Evolutionary conservation across 2,797 vertebrate species (phyloP).

Genomic region (Pangasius sanitwongsei): DNA sequence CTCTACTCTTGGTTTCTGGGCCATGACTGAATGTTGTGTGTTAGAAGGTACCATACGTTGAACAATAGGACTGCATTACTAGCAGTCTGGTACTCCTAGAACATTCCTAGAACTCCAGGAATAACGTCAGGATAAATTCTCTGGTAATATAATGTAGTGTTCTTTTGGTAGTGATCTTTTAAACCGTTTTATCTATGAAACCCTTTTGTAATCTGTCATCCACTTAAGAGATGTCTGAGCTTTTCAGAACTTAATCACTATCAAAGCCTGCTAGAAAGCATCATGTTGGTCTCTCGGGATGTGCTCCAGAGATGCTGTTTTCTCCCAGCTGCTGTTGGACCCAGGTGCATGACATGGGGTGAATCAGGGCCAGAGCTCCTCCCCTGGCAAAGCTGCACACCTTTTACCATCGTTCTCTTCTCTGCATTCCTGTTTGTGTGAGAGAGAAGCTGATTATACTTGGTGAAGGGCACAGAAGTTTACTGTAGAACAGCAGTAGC

Average conservation of each 20-base stretch:
- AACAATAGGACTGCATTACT: background rate
- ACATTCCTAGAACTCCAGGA: background rate
- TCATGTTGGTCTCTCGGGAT: background rate
- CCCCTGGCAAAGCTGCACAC: slow-evolving; percentile 47
- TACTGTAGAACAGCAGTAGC: slow-evolving; percentile 7
- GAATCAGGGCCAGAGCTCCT: slow-evolving; percentile 43
- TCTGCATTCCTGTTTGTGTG: slow-evolving; percentile 34
- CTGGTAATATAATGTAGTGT: background rate
- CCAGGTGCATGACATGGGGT: slow-evolving; percentile 17
- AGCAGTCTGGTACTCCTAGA: background rate
- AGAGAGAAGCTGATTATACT: slow-evolving; percentile 33
- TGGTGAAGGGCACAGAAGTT: slow-evolving; percentile 22
- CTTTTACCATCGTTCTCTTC: slow-evolving; percentile 34
- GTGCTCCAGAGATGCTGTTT: slow-evolving; percentile 5
- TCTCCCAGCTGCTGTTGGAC: slow-evolving; percentile 27
- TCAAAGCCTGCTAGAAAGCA: background rate
- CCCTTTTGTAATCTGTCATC: background rate
- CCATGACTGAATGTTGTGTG: slow-evolving; percentile 25
- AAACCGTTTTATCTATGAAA: background rate
- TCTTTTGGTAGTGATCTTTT: background rate
- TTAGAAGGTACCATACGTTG: background rate
- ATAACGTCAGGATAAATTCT: background rate
- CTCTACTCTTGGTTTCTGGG: slow-evolving; percentile 51
- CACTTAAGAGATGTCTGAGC: background rate
- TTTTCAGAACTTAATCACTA: background rate